Conservation (phyloP, 1,140 invertebrate species). For the Chionoecetes opilio region DNA sequence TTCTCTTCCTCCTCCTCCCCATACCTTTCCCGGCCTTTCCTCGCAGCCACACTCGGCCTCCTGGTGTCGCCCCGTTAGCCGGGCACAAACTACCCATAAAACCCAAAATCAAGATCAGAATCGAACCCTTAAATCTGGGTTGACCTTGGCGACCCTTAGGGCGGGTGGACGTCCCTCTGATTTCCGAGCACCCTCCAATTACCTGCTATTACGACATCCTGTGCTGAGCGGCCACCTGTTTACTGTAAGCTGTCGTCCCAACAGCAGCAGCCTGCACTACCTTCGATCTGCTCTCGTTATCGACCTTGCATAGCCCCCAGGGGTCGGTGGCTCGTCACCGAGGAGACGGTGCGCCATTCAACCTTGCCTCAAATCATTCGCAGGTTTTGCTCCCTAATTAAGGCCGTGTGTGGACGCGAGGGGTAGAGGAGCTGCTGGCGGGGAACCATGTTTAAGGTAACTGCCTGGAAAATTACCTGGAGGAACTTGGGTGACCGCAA, state of each 20-base stretch:
- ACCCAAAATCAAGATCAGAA: conserved; percentile 64
- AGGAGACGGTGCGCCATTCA: conserved; percentile 34
- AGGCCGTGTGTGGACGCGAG: not conserved
- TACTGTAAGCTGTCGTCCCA: not conserved
- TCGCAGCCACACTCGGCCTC: not conserved
- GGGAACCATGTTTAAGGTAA: conserved; percentile 41
- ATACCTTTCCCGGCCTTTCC: not conserved
- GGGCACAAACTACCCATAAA: conserved; percentile 66
- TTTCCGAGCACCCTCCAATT: conserved; percentile 61
- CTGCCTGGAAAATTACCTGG: conserved; percentile 40
- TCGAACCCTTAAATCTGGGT: conserved; percentile 56
- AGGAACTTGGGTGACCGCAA: conserved; percentile 49
- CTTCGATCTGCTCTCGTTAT: conserved; percentile 13
- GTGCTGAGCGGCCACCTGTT: conserved; percentile 64
- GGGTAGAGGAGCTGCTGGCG: not conserved
- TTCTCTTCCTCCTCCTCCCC: not conserved
- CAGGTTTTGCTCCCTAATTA: conserved; percentile 57
- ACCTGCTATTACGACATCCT: conserved; percentile 70
- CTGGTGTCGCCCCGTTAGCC: conserved; percentile 34
- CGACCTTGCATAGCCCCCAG: not conserved
- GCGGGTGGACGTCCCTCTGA: conserved; percentile 12
- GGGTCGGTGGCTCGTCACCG: not conserved
- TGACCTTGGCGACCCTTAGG: conserved; percentile 37
- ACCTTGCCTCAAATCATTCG: conserved; percentile 33
- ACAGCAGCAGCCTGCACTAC: no score